These are phyloP conservation scores for Trachymyrmex cornetzi DNA, from an alignment of 1,140 invertebrate genomes.

Conservation along the genomic window DNA sequence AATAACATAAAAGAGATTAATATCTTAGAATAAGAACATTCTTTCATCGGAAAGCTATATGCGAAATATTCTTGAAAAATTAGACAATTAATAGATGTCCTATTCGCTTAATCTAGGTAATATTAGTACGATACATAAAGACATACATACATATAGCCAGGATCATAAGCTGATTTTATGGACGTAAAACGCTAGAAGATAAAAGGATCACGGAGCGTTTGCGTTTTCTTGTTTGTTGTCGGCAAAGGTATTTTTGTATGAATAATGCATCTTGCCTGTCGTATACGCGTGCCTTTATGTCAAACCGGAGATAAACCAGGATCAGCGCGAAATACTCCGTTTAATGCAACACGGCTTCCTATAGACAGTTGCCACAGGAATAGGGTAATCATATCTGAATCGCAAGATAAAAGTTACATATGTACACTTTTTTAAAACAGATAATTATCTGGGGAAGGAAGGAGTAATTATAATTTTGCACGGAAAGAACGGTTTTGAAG, in stretches of 20 bases:
- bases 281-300: slow-evolving; percentile 28
- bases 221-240: slow-evolving; percentile 45
- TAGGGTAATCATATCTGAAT: no score
- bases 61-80: neutral
- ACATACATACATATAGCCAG: neutral
- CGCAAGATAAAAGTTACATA: no score
- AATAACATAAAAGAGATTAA: neutral
- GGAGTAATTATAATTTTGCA: no score
- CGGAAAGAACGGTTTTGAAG: no score
- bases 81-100: neutral
- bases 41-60: neutral
- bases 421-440: no score
- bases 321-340: slow-evolving; percentile 20
- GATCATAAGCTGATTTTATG: slow-evolving; percentile 16
- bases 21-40: neutral
- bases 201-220: slow-evolving; percentile 30
- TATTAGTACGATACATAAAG: neutral
- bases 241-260: slow-evolving; percentile 23
- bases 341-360: slow-evolving; percentile 19
- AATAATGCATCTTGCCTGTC: slow-evolving; percentile 37
- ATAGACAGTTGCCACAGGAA: neutral
- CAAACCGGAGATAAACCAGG: slow-evolving; percentile 17
- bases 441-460: no score
- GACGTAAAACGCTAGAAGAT: slow-evolving; percentile 16
- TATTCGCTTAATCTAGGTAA: neutral